These are phyloP conservation scores for Stenodera caucasica DNA, from an alignment of 2,888 invertebrate species.

Conservation along the genomic window DNA sequence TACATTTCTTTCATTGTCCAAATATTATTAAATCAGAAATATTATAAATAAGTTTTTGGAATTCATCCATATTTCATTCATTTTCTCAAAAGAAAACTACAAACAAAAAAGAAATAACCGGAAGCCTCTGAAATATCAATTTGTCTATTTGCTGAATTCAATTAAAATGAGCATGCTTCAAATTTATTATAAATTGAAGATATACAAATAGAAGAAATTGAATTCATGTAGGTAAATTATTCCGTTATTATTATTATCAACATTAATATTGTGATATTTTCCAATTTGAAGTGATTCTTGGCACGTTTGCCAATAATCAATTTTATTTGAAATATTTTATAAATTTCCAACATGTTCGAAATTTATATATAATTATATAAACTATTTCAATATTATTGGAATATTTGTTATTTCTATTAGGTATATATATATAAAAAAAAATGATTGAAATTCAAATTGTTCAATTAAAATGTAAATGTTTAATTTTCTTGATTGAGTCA, in stretches of 20 bases:
- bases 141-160: neutral
- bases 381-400: too few species aligned
- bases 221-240: too few species aligned
- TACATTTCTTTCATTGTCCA: too few species aligned
- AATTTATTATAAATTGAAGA: too few species aligned
- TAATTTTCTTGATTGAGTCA: neutral
- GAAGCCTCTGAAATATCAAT: neutral
- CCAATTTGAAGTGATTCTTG: neutral
- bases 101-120: neutral
- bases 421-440: too few species aligned
- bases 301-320: neutral
- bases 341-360: neutral
- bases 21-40: neutral
- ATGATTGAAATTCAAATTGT: too few species aligned
- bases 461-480: slow-evolving; percentile 5
- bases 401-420: too few species aligned
- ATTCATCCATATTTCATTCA: neutral
- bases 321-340: neutral
- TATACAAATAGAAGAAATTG: too few species aligned
- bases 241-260: neutral
- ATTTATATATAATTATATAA: too few species aligned
- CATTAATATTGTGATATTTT: neutral
- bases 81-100: neutral
- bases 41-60: neutral
- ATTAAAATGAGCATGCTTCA: slow-evolving; percentile 1